Conservation (phyloP, 64 coral and sea anemone genomes). For the Montipora cactus region DNA sequence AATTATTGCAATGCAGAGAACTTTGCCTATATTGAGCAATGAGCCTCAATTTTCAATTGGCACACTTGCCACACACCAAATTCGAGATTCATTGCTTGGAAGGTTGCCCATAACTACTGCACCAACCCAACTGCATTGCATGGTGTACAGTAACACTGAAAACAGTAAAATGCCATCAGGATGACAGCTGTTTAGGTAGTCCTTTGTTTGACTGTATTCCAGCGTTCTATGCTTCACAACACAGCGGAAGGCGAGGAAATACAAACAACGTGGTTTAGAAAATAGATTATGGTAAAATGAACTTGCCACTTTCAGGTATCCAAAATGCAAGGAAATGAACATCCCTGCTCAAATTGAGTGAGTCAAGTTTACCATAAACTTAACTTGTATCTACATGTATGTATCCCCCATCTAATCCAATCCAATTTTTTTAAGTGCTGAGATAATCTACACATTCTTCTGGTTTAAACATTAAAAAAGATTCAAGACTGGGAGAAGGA, state of each 20-base stretch:
- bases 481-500: too few species aligned
- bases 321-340: not conserved
- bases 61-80: not conserved
- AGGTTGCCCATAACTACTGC: not conserved
- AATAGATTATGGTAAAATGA: not conserved
- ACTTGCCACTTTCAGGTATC: not conserved
- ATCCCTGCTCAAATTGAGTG: not conserved
- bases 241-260: not conserved
- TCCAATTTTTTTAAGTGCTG: not conserved
- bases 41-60: not conserved
- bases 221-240: not conserved
- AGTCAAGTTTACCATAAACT: not conserved
- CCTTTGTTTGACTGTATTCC: not conserved
- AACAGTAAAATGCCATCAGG: not conserved
- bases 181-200: not conserved
- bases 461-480: not conserved
- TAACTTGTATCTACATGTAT: not conserved
- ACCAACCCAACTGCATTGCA: not conserved
- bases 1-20: not conserved
- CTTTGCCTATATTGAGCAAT: not conserved
- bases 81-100: not conserved
- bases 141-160: not conserved
- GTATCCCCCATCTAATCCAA: not conserved
- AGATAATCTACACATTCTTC: not conserved
- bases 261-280: conserved; percentile 6